These are phyloP conservation scores for Dreissena rostriformis DNA, from an alignment of 1,140 invertebrate genomes.

Conservation along the genomic window DNA sequence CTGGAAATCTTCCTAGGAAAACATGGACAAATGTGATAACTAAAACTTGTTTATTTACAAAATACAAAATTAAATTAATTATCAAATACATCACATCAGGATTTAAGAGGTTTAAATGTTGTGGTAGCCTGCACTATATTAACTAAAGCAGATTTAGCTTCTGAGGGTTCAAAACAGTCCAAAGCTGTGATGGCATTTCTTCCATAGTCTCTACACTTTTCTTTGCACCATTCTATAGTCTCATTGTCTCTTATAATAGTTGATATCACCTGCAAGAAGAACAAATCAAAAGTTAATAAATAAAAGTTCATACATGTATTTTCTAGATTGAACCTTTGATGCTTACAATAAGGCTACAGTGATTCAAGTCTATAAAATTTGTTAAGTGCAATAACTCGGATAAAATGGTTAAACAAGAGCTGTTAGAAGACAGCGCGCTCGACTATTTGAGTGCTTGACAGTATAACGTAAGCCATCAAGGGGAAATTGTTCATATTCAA, in stretches of 20 bases:
- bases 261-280: conserved; percentile 17
- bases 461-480: too few species aligned
- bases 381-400: too few species aligned
- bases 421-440: too few species aligned
- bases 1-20: neutral
- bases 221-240: conserved; percentile 84
- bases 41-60: too few species aligned
- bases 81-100: neutral
- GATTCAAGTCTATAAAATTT: too few species aligned
- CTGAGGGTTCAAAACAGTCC: conserved; percentile 72
- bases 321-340: too few species aligned
- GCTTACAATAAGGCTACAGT: too few species aligned
- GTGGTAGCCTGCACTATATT: conserved; percentile 21
- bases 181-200: conserved; percentile 85
- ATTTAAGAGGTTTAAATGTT: conserved; percentile 34
- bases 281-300: neutral
- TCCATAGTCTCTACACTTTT: conserved; percentile 87
- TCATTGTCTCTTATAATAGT: neutral
- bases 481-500: too few species aligned
- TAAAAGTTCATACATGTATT: too few species aligned
- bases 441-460: too few species aligned
- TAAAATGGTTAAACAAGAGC: too few species aligned
- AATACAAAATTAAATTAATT: neutral
- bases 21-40: neutral
- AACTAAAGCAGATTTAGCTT: conserved; percentile 19